Conservation (phyloP, 1,140 invertebrate species). For the Hypsibius dujardini region DNA sequence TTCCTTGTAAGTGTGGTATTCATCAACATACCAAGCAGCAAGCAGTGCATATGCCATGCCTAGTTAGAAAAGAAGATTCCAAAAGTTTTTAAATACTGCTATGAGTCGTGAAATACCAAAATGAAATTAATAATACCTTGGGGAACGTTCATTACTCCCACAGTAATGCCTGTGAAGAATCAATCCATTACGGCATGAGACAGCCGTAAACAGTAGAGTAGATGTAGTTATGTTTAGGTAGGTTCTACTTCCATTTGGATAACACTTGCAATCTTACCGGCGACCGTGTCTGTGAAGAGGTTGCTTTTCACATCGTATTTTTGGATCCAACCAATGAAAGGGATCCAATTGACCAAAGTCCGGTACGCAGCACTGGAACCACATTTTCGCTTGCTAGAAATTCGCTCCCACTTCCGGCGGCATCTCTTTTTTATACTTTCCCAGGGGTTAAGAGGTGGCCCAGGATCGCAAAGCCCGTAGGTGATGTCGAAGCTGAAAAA, state of each 20-base stretch:
- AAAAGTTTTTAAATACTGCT: too few relatives aligned
- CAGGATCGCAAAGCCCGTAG: not conserved
- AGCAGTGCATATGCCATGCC: not conserved
- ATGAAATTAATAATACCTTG: not conserved
- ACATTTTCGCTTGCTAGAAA: not conserved
- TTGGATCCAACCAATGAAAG: conserved; percentile 9
- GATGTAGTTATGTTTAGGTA: too few relatives aligned
- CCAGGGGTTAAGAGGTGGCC: not conserved
- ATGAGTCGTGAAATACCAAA: conserved; percentile 4
- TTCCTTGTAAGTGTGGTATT: too few relatives aligned
- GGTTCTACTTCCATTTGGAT: too few relatives aligned
- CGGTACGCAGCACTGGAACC: not conserved
- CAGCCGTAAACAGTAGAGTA: too few relatives aligned
- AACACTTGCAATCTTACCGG: too few relatives aligned
- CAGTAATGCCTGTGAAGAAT: not conserved
- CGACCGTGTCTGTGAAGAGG: not conserved
- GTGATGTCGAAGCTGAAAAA: not conserved
- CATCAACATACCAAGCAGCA: not conserved
- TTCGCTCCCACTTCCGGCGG: not conserved
- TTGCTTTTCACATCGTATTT: not conserved
- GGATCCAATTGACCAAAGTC: not conserved
- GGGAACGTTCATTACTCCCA: not conserved
- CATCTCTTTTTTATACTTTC: not conserved
- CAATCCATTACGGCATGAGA: too few relatives aligned
- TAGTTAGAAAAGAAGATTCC: too few relatives aligned